These are phyloP conservation scores for Plemyria rubiginata DNA, from an alignment of 2,888 invertebrate genomes.

Conservation along the genomic window DNA sequence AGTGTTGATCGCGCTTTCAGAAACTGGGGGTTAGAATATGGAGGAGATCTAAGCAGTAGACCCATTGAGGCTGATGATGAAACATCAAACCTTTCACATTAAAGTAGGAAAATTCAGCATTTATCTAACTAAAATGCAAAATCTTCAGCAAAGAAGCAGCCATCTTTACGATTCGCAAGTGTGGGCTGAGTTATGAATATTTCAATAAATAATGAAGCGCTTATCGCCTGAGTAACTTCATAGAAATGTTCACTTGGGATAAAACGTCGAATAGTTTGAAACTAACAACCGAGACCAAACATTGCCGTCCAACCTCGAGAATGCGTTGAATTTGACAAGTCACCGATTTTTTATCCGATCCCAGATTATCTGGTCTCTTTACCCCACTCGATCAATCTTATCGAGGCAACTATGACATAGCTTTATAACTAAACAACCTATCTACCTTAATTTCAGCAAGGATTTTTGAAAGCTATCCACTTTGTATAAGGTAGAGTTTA, in stretches of 20 bases:
- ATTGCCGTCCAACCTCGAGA: conserved; percentile 63
- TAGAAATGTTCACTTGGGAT: background rate
- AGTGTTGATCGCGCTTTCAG: too few relatives aligned
- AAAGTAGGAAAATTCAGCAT: too few relatives aligned
- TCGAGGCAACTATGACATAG: conserved; percentile 68
- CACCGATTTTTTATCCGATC: conserved; percentile 77
- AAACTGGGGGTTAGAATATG: too few relatives aligned
- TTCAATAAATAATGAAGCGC: too few relatives aligned
- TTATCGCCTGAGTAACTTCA: too few relatives aligned
- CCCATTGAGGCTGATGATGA: too few relatives aligned
- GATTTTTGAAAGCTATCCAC: conserved; percentile 42
- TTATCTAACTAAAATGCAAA: too few relatives aligned
- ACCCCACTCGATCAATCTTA: conserved; percentile 85
- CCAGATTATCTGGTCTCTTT: conserved; percentile 81
- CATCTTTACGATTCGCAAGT: too few relatives aligned
- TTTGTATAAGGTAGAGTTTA: conserved; percentile 29
- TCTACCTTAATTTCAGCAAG: background rate
- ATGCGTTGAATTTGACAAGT: conserved; percentile 84
- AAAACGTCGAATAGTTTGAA: conserved; percentile 27
- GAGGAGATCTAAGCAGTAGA: too few relatives aligned
- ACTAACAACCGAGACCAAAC: conserved; percentile 62
- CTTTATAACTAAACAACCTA: conserved; percentile 49
- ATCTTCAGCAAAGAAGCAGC: too few relatives aligned
- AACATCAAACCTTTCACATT: too few relatives aligned
- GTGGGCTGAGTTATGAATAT: too few relatives aligned